Evolutionary conservation across 2,888 invertebrate genomes (phyloP).

Genomic region (Chrysomela aeneicollis): DNA sequence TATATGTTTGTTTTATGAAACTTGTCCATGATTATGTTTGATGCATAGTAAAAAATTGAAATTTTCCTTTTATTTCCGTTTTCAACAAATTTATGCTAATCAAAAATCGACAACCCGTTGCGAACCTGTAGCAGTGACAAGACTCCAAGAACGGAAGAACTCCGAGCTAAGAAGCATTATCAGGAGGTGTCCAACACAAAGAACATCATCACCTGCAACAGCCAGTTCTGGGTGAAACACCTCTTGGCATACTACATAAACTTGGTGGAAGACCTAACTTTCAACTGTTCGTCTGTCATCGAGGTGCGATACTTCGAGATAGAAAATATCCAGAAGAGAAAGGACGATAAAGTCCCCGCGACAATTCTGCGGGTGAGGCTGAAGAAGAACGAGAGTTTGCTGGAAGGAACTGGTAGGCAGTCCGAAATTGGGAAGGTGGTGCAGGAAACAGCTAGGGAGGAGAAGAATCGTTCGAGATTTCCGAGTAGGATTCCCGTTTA

Average conservation of each 20-base stretch:
- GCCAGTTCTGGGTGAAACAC: neutral
- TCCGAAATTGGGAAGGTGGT: neutral
- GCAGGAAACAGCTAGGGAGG: neutral
- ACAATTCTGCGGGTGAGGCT: slow-evolving; percentile 3
- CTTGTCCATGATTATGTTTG: no score
- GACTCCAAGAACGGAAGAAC: no score
- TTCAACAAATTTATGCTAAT: no score
- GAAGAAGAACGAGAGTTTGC: neutral
- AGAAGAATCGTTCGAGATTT: neutral
- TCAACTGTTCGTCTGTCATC: neutral
- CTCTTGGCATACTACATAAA: slow-evolving; percentile 34
- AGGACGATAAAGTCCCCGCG: neutral
- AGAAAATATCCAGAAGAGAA: slow-evolving; percentile 16
- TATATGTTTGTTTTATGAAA: no score
- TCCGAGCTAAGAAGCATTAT: no score
- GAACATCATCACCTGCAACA: no score
- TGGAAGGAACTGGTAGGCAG: neutral
- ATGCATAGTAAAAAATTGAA: no score
- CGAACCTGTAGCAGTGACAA: no score
- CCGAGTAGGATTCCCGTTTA: slow-evolving; percentile 19
- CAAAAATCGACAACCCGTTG: no score
- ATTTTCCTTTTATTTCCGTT: no score
- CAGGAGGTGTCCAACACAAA: no score
- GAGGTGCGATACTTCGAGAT: slow-evolving; percentile 31
- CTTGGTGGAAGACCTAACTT: slow-evolving; percentile 26